A percentile compares a stretch with the other conserved stretches of the same genome.
Conservation (phyloP, 1,140 invertebrate species). For the Eufriesea mexicana region DNA sequence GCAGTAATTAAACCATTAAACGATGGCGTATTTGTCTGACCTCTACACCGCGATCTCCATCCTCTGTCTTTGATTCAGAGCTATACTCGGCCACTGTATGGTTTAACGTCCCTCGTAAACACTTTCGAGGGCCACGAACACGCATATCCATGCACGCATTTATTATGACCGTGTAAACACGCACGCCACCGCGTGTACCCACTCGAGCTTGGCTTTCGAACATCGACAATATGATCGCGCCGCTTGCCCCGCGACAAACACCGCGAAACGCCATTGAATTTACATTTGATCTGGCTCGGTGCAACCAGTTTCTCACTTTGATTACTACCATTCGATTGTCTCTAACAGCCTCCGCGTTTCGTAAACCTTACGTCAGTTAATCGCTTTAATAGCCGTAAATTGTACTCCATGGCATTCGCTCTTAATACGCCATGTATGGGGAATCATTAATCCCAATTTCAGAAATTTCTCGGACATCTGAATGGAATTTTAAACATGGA, state of each 20-base stretch:
- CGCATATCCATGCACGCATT: constrained; percentile 46
- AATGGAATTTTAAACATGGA: too few species aligned
- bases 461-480: too few species aligned
- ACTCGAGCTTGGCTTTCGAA: constrained; percentile 29
- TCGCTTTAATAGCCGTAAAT: background rate
- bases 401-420: too few species aligned
- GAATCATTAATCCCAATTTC: too few species aligned
- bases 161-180: constrained; percentile 50
- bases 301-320: background rate
- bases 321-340: background rate
- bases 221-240: constrained; percentile 40
- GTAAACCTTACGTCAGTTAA: background rate
- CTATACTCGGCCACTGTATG: background rate
- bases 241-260: constrained; percentile 16
- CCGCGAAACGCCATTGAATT: background rate
- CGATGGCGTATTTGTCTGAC: background rate
- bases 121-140: constrained; percentile 41
- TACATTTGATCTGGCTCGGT: constrained; percentile 9
- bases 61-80: constrained; percentile 26
- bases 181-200: background rate
- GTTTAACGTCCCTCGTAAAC: constrained; percentile 48
- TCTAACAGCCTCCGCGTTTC: background rate
- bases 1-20: constrained; percentile 22
- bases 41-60: background rate
- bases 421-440: too few species aligned